Evolutionary conservation across 2,888 invertebrate genomes (phyloP), one percentile per base, ranked within the genome.

Genomic region (Helicoverpa assulta): DNA sequence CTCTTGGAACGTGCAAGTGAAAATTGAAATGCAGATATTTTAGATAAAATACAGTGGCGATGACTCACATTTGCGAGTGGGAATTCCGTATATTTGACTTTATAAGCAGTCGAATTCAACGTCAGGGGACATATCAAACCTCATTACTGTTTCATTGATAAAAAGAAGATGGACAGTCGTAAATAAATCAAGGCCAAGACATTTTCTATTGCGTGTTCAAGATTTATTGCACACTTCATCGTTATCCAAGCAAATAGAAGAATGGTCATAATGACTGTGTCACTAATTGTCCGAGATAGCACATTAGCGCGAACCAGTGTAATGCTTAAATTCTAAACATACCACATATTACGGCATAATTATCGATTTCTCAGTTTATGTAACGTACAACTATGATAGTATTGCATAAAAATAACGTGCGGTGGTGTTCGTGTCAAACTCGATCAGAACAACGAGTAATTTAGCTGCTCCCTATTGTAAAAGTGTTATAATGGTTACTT

Each of bases 331-430:
- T 79, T 70, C 64, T 71, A 33, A 75, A 67, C 71, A 76, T 71
- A 66, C 67, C 54, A 56, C 43, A 55, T 60, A 54, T 82, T 84
- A 82, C 78, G 70, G 70, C 76, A 78, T 69, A 69, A 76, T 78
- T 59, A 80, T 69, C 70, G 81, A 84, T 84, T 86, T 84, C 81
- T 81, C 70, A 77, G 68, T 75, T 86, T 85, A 83, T 67, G 76
- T 65, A 83, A 83, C 26, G 60, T 70, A 70, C 73, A 59, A 72
- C 75, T 78, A 76, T 78, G 71, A 77, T 83, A 68, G 53, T 84
- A 79, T 91, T 91, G 88, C 90, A 88, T 91, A 89, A 91, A 90
- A 86, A 82, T 88, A 85, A 85, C 89, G 88, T 88, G 88, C 80
- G 73, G 74, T 78, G 77, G 81, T 76, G 80, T 66, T 88, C 90